Evolutionary conservation across 2,797 vertebrate species (phyloP).

Genomic region (Lacerta agilis): DNA sequence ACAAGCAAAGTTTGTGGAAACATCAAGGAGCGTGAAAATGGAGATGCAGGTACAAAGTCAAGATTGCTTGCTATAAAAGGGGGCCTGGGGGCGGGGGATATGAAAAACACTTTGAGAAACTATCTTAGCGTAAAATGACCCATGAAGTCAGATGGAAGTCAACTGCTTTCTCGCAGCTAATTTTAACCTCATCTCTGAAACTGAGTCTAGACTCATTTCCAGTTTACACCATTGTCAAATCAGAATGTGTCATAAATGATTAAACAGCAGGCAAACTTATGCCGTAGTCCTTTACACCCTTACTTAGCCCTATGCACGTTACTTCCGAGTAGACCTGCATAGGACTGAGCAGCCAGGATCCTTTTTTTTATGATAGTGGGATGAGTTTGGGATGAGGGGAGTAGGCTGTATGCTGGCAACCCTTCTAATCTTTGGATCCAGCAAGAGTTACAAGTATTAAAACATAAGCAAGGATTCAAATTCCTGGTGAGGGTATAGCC

Average conservation of each 20-base stretch:
- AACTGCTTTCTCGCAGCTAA: background rate
- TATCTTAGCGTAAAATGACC: background rate
- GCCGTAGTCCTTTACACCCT: background rate
- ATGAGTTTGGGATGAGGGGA: too few species aligned
- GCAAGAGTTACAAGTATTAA: too few species aligned
- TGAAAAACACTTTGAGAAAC: background rate
- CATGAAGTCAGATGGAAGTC: rapidly evolving
- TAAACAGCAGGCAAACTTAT: background rate
- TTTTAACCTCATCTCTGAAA: background rate
- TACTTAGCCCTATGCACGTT: background rate
- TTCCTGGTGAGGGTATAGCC: too few species aligned
- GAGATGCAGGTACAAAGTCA: background rate
- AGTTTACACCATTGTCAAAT: background rate
- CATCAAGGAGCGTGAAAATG: background rate
- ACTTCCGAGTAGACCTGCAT: background rate
- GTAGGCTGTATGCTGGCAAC: too few species aligned
- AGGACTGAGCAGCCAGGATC: background rate
- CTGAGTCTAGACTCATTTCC: background rate
- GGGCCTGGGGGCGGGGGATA: too few species aligned
- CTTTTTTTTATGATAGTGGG: too few species aligned
- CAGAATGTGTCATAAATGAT: background rate
- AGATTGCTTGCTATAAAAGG: background rate
- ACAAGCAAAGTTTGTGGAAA: background rate
- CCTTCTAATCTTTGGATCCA: too few species aligned
- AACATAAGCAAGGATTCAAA: too few species aligned